Base-by-base conservation (phyloP, 2,888 invertebrate genomes). In the Augochlorella aurata region DNA sequence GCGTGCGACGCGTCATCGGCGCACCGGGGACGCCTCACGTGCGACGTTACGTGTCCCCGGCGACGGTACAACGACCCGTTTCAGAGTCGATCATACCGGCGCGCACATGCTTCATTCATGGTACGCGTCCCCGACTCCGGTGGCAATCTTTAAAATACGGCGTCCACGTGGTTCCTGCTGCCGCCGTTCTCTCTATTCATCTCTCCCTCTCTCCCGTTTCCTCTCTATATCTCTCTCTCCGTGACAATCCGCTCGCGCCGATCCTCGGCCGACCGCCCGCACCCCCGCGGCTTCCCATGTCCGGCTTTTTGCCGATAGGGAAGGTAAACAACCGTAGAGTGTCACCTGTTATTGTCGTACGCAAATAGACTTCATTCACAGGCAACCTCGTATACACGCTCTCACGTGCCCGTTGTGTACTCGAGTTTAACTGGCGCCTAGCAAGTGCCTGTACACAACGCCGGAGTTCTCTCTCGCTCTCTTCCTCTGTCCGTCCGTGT, bases 281-380 rank as follows among this genome's bases (percentile, higher is more conserved):
- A 38, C 67, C 78, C 70, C 74, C 77, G 72, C 77, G 61, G 75
- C 78, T 84, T 83, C 82, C 83, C 85, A 74, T 82, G 83, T 81
- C 79, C 83, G 77, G 84, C 86, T 88, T 86, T 84, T 81, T 84
- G 79, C 88, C 88, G 89, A 90, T 90, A 88, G 89, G 87, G 87
- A 89, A 89, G 88, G 89, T 89, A 90, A 91, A 89, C 89, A 89
- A 84, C 84, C 85, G 86, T 85, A 88, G 85, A 87, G 86, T 88
- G 90, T 92, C 92, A 92, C 92, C 91, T 91, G 92, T 90, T 91
- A 92, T 91, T 89, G 88, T 88, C 90, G 89, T 87, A 88, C 89
- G 87, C 89, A 90, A 90, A 90, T 90, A 91, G 90, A 87, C 88
- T 90, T 90, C 90, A 91, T 91, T 90, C 91, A 91, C 87, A 87